A percentile compares a stretch with the other conserved stretches of the same genome.
Evolutionary conservation across 2,113 vertebrate species (phyloP).

Genomic region (Oncorhynchus keta): DNA sequence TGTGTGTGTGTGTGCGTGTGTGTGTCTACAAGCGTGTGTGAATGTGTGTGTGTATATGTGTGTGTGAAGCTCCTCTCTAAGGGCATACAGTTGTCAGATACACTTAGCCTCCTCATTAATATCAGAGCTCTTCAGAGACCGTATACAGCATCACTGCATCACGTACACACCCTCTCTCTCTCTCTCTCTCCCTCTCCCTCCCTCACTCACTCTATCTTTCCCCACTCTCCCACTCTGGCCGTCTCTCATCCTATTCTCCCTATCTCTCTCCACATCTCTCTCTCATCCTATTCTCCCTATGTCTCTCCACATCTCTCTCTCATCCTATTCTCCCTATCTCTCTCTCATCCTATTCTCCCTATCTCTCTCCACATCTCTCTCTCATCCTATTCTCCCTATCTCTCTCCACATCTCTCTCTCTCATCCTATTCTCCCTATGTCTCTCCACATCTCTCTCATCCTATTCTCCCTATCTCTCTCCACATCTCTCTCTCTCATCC

Average conservation of each 20-base stretch:
- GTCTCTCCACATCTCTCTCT: neutral
- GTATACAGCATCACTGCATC: constrained; percentile 34
- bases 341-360: too few relatives aligned
- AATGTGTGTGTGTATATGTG: constrained; percentile 24
- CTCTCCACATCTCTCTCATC: too few relatives aligned
- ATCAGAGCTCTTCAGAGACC: constrained; percentile 57
- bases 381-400: too few relatives aligned
- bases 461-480: too few relatives aligned
- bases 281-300: neutral
- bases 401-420: too few relatives aligned
- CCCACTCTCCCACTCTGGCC: neutral
- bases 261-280: neutral
- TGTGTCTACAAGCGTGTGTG: constrained; percentile 15
- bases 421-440: too few relatives aligned
- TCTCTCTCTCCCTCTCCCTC: neutral
- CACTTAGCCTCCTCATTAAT: constrained; percentile 63
- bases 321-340: too few relatives aligned
- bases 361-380: too few relatives aligned
- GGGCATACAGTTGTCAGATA: constrained; percentile 54
- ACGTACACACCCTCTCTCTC: constrained; percentile 5
- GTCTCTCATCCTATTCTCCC: neutral
- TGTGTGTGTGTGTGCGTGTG: constrained; percentile 28
- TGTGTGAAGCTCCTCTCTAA: constrained; percentile 24
- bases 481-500: too few relatives aligned
- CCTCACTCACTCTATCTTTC: neutral